Percentiles rank a stretch among this genome's conserved stretches.
Conservation (phyloP, 2,113 vertebrate species). For the Paramormyrops kingsleyae region DNA sequence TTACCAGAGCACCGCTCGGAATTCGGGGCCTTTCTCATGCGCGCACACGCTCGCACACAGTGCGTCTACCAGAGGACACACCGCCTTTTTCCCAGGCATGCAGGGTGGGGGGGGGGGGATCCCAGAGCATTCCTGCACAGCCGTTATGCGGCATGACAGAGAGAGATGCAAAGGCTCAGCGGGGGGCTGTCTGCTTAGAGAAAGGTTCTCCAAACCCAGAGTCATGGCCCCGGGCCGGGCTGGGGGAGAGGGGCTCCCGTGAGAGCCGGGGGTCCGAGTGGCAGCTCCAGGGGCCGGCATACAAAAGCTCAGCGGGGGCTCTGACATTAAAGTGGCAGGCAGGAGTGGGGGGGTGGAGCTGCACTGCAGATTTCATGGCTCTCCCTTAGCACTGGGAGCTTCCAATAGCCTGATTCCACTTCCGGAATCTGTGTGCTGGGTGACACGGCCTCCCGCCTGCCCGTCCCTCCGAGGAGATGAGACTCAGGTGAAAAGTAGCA, state of each 20-base stretch:
- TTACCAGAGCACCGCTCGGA: not conserved
- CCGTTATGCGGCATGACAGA: slow-evolving; percentile 33
- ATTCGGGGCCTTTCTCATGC: not conserved
- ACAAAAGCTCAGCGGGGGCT: slow-evolving; percentile 42
- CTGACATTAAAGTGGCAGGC: slow-evolving; percentile 38
- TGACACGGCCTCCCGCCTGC: not conserved
- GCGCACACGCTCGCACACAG: not conserved
- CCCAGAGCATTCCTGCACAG: slow-evolving; percentile 33
- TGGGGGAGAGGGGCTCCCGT: slow-evolving; percentile 24
- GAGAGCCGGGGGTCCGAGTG: slow-evolving; percentile 25
- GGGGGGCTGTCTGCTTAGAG: slow-evolving; percentile 24
- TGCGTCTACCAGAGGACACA: not conserved
- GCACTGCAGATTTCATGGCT: not conserved
- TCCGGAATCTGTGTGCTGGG: not conserved
- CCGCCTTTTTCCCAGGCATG: not conserved
- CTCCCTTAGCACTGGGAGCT: not conserved
- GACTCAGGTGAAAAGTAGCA: not conserved
- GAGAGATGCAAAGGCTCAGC: slow-evolving; percentile 31
- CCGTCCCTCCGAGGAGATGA: not conserved
- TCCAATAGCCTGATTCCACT: slow-evolving; percentile 19
- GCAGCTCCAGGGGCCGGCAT: slow-evolving; percentile 27
- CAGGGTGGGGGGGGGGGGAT: not conserved
- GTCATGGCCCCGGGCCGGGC: slow-evolving; percentile 28
- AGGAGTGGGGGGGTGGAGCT: not conserved
- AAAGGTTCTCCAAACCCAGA: slow-evolving; percentile 17